Conservation (phyloP, 2,888 invertebrate genomes). For the Nemotelus pantherinus region DNA sequence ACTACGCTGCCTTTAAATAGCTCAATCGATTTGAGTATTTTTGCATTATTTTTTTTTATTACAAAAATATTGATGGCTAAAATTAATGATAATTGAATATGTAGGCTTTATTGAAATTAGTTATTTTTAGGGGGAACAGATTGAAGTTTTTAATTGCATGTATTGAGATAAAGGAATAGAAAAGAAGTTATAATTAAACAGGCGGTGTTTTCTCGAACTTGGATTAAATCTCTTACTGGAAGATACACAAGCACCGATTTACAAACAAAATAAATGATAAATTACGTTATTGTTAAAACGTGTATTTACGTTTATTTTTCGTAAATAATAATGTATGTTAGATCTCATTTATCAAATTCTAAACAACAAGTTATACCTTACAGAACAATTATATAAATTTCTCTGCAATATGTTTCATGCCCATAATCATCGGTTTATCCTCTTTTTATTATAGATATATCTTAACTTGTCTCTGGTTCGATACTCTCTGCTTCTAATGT, state of each 20-base stretch:
- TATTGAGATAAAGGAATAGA: not conserved
- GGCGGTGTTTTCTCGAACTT: not conserved
- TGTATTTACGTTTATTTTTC: conserved; percentile 8
- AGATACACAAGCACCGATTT: conserved; percentile 27
- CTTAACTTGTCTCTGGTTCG: no score
- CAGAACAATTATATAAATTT: not conserved
- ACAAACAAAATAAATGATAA: not conserved
- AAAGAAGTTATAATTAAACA: not conserved
- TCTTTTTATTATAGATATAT: not conserved
- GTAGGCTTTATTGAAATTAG: no score
- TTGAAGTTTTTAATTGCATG: no score
- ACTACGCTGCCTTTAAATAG: no score
- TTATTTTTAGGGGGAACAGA: no score
- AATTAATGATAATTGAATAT: no score
- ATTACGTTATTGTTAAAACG: conserved; percentile 4
- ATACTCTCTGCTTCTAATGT: not conserved
- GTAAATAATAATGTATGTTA: not conserved
- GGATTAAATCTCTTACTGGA: not conserved
- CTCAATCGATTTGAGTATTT: no score
- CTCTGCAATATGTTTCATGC: no score
- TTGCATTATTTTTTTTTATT: no score
- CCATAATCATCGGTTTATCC: not conserved
- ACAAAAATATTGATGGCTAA: no score
- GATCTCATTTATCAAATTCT: conserved; percentile 10
- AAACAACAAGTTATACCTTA: not conserved